Evolutionary conservation across 2,888 invertebrate species (phyloP).

Genomic region (Tachina grossa): DNA sequence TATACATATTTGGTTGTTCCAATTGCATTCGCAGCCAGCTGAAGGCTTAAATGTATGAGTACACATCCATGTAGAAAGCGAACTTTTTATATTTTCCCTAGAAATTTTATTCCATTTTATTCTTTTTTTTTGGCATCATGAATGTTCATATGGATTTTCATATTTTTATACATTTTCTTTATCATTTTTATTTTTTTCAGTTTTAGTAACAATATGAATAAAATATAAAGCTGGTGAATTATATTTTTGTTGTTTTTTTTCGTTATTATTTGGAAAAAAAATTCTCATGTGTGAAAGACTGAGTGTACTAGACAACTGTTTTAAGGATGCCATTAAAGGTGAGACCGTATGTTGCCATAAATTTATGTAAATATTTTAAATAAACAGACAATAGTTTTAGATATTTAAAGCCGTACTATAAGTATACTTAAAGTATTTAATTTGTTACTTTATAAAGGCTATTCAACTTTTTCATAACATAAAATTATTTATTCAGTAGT

Average conservation of each 20-base stretch:
- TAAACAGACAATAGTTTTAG: background rate
- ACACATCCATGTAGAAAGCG: background rate
- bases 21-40: constrained; percentile 19
- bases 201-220: constrained; percentile 24
- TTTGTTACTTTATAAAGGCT: background rate
- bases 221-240: constrained; percentile 34
- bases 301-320: constrained; percentile 22
- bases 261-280: background rate
- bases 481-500: no score
- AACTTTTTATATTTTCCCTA: background rate
- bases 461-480: background rate
- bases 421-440: background rate
- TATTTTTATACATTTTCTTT: background rate
- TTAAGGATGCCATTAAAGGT: background rate
- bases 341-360: background rate
- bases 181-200: background rate
- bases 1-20: background rate
- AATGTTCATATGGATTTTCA: constrained; percentile 34
- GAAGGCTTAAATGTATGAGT: constrained; percentile 26
- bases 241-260: background rate
- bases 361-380: background rate
- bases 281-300: background rate
- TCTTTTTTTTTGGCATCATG: constrained; percentile 29
- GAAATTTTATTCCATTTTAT: constrained; percentile 11
- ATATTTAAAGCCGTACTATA: background rate